Base-by-base conservation (phyloP, 2,888 invertebrate genomes). In the Trachelus troglodyta region DNA sequence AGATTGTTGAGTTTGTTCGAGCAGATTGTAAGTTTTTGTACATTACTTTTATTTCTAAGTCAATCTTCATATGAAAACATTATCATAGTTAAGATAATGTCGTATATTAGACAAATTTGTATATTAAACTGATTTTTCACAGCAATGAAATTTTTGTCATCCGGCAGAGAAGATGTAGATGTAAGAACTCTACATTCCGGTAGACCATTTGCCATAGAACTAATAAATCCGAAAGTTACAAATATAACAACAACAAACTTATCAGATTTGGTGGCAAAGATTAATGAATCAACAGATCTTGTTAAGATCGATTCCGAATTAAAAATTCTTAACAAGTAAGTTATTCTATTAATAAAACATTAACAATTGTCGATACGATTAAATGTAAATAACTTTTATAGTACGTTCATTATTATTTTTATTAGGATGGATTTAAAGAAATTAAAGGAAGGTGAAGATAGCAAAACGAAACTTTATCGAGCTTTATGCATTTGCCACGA, bases 141-240 rank as follows among this genome's bases (percentile, higher is more conserved):
- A 93, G 93, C 92, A 37, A 92, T 95, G n/a, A 96, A 96, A 88
- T 97, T 99, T 92, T 94, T 96, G 84, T 95, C 98, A 3, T 98
- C 98, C 76, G 99, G 99, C 0, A 93, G 99, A 69, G 99, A 99
- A 92, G 99, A 99, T 92, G 97, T 98, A 0, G 99, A 99, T 92
- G 99, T 99, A 0, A 93, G 98, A 79, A 99, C 97, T 92, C 92
- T 99, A 80, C 98, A 98, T 1, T 93, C 94, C 80, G 99, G 99
- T 0, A 93, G 99, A 12, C 99, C 99, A 0, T 99, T 99, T 92
- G 96, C 97, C 1, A 92, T 99, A 0, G 98, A 99, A 93, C 94
- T 98, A 69, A 88, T 94, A 0, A 94, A 96, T 91, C 95, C 97
- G 0, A 93, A 92, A 81, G 90, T 92, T 34, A 93, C 94, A 31